Conservation (phyloP, 2,797 vertebrate species). For the Rousettus madagascariensis region DNA sequence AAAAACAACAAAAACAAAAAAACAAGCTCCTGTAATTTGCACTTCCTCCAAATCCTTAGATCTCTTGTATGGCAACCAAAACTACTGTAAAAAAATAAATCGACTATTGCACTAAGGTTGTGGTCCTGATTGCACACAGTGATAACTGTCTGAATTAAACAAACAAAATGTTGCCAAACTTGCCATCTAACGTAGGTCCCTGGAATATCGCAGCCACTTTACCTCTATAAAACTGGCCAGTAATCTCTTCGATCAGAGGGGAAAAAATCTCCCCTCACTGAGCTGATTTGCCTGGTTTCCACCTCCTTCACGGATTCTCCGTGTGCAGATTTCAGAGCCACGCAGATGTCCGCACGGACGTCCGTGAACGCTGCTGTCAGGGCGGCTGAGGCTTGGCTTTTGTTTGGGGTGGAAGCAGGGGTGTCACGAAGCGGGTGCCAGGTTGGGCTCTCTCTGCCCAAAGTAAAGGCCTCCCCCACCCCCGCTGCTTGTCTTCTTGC, state of each 20-base stretch:
- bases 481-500: neutral
- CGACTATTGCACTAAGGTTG: constrained; percentile 93
- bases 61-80: constrained; percentile 98
- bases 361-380: neutral
- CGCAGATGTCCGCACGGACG: neutral
- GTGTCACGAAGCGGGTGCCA: neutral
- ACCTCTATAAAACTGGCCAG: constrained; percentile 35
- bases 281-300: neutral
- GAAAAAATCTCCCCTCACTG: neutral
- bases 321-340: neutral
- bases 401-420: neutral
- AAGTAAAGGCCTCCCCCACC: neutral
- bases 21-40: constrained; percentile 93
- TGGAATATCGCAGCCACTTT: constrained; percentile 34
- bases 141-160: constrained; percentile 76
- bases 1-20: constrained; percentile 64
- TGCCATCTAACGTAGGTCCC: constrained; percentile 4
- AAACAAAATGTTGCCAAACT: constrained; percentile 67
- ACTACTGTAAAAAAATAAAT: constrained; percentile 97
- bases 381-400: neutral
- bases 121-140: constrained; percentile 86
- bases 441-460: neutral
- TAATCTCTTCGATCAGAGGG: neutral
- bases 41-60: constrained; percentile 91
- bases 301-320: neutral